Evolutionary conservation across 2,888 invertebrate species (phyloP).

Genomic region (Cantharis flavilabris): DNA sequence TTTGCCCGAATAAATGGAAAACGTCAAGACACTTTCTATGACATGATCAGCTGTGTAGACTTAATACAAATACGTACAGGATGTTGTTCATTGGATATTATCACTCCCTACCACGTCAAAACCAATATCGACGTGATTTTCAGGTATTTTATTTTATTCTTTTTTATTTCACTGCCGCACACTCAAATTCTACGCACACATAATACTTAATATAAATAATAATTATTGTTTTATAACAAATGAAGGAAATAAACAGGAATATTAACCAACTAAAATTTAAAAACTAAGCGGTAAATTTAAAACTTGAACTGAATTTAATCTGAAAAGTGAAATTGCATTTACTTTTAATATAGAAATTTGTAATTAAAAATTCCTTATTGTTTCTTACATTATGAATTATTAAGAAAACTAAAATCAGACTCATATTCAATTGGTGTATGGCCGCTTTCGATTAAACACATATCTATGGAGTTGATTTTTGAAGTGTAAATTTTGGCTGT

Average conservation of each 20-base stretch:
- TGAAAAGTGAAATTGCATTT: background rate
- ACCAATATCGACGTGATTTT: background rate
- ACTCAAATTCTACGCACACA: background rate
- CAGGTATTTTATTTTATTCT: background rate
- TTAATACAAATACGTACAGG: conserved; percentile 25
- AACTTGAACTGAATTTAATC: background rate
- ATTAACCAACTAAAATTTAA: background rate
- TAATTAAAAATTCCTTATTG: too few relatives aligned
- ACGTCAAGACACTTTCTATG: conserved; percentile 46
- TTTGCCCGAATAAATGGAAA: conserved; percentile 31
- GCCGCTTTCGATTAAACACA: too few relatives aligned
- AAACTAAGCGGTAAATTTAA: background rate
- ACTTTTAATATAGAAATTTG: too few relatives aligned
- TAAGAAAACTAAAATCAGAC: too few relatives aligned
- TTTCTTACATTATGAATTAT: too few relatives aligned
- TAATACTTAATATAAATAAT: background rate
- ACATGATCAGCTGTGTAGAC: conserved; percentile 49
- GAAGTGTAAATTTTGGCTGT: too few relatives aligned
- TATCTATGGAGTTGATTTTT: too few relatives aligned
- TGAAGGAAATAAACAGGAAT: background rate
- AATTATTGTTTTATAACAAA: background rate
- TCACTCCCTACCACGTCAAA: conserved; percentile 43
- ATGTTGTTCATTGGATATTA: conserved; percentile 32
- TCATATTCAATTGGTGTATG: too few relatives aligned
- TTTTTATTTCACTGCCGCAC: background rate